Evolutionary conservation across 2,888 invertebrate genomes (phyloP).

Genomic region (Campopleginae sp.): DNA sequence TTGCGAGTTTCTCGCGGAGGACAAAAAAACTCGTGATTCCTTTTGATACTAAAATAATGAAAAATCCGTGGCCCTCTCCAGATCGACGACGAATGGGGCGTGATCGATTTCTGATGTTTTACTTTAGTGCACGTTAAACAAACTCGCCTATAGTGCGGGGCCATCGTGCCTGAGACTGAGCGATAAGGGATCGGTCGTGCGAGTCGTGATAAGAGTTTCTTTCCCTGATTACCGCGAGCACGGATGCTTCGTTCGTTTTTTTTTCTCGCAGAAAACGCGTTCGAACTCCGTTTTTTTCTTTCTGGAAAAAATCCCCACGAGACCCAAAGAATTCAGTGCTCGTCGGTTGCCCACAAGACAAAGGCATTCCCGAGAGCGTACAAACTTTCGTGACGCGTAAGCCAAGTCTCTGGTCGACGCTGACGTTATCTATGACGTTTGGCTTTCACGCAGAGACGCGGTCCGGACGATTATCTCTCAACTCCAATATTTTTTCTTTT

Average conservation of each 20-base stretch:
- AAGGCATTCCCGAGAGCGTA: background rate
- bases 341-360: background rate
- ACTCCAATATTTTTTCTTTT: background rate
- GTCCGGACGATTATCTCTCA: background rate
- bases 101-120: conserved; percentile 10
- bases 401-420: background rate
- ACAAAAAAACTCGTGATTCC: background rate
- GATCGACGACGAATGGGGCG: background rate
- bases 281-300: background rate
- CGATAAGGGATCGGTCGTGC: conserved; percentile 20
- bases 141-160: background rate
- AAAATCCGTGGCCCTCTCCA: background rate
- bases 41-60: background rate
- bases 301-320: background rate
- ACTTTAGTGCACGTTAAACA: background rate
- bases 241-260: background rate
- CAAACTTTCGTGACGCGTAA: background rate
- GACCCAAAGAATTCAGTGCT: background rate
- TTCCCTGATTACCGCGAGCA: background rate
- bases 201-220: conserved; percentile 5
- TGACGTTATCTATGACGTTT: conserved; percentile 51
- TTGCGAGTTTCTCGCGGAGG: background rate
- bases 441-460: conserved; percentile 34
- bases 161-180: background rate
- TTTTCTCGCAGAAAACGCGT: background rate